Evolutionary conservation across 1,140 invertebrate species (phyloP), one percentile per base, ranked within the genome.

Genomic region (Danaus melanippus): DNA sequence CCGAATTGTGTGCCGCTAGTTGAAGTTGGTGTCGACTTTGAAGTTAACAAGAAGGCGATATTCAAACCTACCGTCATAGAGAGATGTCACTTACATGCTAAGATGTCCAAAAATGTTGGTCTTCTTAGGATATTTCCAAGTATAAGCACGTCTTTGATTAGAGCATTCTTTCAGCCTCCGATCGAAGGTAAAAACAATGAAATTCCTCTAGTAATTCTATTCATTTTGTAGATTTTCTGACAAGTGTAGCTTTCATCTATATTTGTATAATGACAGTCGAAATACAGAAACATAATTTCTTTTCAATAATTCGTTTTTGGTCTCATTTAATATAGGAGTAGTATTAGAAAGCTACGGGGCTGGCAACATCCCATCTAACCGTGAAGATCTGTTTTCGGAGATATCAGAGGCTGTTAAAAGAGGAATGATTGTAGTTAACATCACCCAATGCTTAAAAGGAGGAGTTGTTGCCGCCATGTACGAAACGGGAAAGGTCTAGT

Each of bases 261-360:
- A 32, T 32, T 32, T 21, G 17, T 21, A 2, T 21, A 21, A 2
- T 21, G 17, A 21, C 5, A 32, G 21, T 4, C 21, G 2, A 32
- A 32, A 32, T 32, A 15, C 15, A 15, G 15, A 32, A 32, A 32
- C 4, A 7, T 32, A 32, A 7, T 2, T 32, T 8, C 42, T 17
- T 11, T 46, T 7, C 5, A 56, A 9, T 17, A 2, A 4, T 4
- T 32, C 2, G 10, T 10, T 49, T 49, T 17, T 49, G 12, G 17
- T 12, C n/a, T 9, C 10, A 9, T n/a, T 10, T 9, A n/a, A 11
- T 47, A 17, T 55, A 87, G 84, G 95, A 8, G 93, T 98, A 3
- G 93, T 99, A 0, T 80, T 99, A 10, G 95, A 98, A 83, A 95
- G 94, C 0, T 99, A 97, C 69, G 97, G 97, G 7, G 90, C 93